These are phyloP conservation scores for Cheilosia vernalis DNA, from an alignment of 2,888 invertebrate species.

Conservation along the genomic window DNA sequence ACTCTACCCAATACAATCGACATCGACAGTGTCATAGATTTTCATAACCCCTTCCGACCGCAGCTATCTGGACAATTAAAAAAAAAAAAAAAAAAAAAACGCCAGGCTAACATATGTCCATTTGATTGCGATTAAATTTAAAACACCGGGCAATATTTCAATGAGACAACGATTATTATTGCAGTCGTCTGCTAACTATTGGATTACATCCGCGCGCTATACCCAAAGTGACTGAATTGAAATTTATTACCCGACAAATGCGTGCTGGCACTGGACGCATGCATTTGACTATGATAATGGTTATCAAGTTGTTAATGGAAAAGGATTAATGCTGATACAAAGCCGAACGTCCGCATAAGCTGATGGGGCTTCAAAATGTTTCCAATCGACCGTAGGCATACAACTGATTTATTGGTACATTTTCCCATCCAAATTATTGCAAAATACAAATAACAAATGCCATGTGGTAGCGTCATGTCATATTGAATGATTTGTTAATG, in stretches of 20 bases:
- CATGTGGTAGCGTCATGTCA: constrained; percentile 4
- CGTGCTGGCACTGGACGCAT: neutral
- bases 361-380: constrained; percentile 51
- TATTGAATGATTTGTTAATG: constrained; percentile 29
- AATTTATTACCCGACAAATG: constrained; percentile 64
- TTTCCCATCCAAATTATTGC: constrained; percentile 47
- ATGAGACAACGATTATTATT: constrained; percentile 60
- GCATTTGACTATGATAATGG: constrained; percentile 34
- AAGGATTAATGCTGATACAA: constrained; percentile 57
- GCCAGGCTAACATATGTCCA: constrained; percentile 52
- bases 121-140: constrained; percentile 58
- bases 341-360: constrained; percentile 45
- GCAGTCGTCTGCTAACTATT: constrained; percentile 57
- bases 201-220: constrained; percentile 48
- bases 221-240: constrained; percentile 56
- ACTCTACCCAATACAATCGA: constrained; percentile 23
- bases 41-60: constrained; percentile 8
- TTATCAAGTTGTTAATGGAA: constrained; percentile 65
- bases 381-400: constrained; percentile 25
- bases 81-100: no score
- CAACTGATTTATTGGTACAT: constrained; percentile 41
- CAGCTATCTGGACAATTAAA: constrained; percentile 19
- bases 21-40: constrained; percentile 39
- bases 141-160: constrained; percentile 57
- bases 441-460: constrained; percentile 44